Evolutionary conservation across 2,113 vertebrate genomes (phyloP).

Genomic region (Myxocyprinus asiaticus): DNA sequence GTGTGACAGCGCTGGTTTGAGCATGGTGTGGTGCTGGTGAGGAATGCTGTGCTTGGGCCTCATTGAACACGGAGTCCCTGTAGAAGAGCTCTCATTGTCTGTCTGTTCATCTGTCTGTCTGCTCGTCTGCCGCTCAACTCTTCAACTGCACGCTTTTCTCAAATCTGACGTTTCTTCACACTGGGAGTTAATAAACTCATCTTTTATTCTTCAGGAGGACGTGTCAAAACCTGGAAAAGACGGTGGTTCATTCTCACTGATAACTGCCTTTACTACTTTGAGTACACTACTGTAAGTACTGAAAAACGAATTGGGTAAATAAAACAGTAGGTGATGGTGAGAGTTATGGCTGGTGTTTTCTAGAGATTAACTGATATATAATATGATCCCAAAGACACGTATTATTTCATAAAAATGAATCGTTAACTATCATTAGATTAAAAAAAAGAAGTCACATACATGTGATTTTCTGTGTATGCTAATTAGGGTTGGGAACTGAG

Average conservation of each 20-base stretch:
- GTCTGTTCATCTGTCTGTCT: conserved; percentile 55
- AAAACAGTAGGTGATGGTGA: background rate
- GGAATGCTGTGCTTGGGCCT: conserved; percentile 18
- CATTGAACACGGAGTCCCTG: conserved; percentile 46
- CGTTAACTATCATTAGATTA: no score
- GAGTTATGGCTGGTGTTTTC: no score
- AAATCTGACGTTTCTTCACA: background rate
- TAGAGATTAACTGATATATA: no score
- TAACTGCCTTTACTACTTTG: conserved; percentile 99
- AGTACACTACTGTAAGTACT: conserved; percentile 93
- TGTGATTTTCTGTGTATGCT: no score
- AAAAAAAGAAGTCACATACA: no score
- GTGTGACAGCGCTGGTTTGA: background rate
- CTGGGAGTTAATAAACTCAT: conserved; percentile 61
- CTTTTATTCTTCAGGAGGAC: conserved; percentile 82
- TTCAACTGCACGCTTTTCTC: conserved; percentile 58
- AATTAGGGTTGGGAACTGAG: no score
- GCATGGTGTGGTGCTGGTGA: conserved; percentile 6
- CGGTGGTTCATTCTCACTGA: conserved; percentile 99
- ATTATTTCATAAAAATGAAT: no score
- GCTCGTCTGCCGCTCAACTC: conserved; percentile 70
- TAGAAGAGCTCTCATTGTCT: conserved; percentile 62
- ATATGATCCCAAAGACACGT: no score
- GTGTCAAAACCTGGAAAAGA: conserved; percentile 97
- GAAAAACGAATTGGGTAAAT: background rate